A percentile compares a stretch with the other conserved stretches of the same genome.
These are phyloP conservation scores for Adelosebastes latens DNA, from an alignment of 2,797 vertebrate species.

Conservation along the genomic window DNA sequence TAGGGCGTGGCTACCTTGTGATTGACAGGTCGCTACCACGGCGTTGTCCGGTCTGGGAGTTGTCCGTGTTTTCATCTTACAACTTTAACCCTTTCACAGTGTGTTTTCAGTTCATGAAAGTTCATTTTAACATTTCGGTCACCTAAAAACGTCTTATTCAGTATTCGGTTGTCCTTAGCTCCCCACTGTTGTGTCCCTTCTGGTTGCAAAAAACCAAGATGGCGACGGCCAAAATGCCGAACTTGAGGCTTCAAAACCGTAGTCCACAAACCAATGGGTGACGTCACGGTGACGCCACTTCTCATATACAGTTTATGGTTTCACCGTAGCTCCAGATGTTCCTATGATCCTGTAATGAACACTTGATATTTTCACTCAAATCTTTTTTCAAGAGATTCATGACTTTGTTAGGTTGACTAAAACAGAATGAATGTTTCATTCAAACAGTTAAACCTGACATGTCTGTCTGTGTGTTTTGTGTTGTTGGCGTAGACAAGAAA, in stretches of 20 bases:
- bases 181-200: too few species aligned
- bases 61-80: too few species aligned
- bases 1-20: too few species aligned
- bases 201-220: not conserved
- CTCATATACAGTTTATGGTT: not conserved
- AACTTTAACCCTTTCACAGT: too few species aligned
- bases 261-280: not conserved
- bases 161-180: not conserved
- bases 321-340: not conserved
- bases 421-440: not conserved
- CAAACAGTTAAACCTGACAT: not conserved
- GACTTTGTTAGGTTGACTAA: not conserved
- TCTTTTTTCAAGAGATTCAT: not conserved
- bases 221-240: not conserved
- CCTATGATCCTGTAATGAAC: not conserved
- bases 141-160: too few species aligned
- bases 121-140: too few species aligned
- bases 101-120: too few species aligned
- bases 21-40: too few species aligned
- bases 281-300: too few species aligned
- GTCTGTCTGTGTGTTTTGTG: not conserved
- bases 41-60: too few species aligned
- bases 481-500: constrained; percentile 84
- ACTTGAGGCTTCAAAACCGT: not conserved
- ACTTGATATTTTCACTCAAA: not conserved